Evolutionary conservation across 2,797 vertebrate genomes (phyloP).

Genomic region (Anas acuta): DNA sequence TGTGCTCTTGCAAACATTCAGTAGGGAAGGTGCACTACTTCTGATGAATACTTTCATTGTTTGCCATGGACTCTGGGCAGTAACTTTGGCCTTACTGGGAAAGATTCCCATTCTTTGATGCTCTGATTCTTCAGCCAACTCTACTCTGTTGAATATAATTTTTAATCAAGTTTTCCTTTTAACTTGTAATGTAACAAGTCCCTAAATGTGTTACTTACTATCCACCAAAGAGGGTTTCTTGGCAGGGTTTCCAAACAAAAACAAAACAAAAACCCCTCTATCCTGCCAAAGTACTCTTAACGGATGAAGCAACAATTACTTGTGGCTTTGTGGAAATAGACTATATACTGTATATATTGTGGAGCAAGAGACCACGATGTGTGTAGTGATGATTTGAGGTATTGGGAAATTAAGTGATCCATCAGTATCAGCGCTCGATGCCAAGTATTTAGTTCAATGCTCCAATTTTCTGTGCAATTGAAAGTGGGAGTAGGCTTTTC

Average conservation of each 20-base stretch:
- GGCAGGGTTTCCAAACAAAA: constrained; percentile 66
- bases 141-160: constrained; percentile 68
- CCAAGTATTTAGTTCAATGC: constrained; percentile 31
- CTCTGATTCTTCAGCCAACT: constrained; percentile 61
- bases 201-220: constrained; percentile 66
- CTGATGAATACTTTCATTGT: constrained; percentile 74
- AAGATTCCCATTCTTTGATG: constrained; percentile 75
- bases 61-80: constrained; percentile 55
- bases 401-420: constrained; percentile 58
- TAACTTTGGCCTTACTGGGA: constrained; percentile 71
- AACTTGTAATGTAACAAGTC: constrained; percentile 76
- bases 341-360: constrained; percentile 41
- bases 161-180: constrained; percentile 73
- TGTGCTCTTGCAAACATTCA: constrained; percentile 1
- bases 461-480: constrained; percentile 23
- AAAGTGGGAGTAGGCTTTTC: constrained; percentile 40
- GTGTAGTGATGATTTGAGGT: constrained; percentile 63
- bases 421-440: constrained; percentile 43
- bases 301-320: constrained; percentile 65
- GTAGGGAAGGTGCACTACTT: constrained; percentile 37
- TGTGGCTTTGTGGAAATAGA: constrained; percentile 67
- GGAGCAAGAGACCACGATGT: constrained; percentile 30
- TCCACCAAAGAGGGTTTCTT: constrained; percentile 64
- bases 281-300: constrained; percentile 67
- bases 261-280: constrained; percentile 51